A percentile compares a stretch with the other conserved stretches of the same genome.
These are phyloP conservation scores for Balearica regulorum DNA, from an alignment of 2,797 vertebrate genomes.

Conservation along the genomic window DNA sequence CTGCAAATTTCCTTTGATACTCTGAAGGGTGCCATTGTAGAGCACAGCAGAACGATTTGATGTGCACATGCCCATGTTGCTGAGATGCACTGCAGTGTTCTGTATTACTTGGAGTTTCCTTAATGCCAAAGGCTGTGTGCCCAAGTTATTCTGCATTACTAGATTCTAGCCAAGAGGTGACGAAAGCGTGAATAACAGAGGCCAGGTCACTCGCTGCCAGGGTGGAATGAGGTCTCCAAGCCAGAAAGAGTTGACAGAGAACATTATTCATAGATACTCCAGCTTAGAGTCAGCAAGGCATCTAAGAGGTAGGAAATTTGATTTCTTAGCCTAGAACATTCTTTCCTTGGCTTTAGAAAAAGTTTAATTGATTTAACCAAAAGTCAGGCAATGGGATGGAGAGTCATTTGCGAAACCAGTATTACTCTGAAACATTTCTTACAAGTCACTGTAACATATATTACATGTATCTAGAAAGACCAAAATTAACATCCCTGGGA, in stretches of 20 bases:
- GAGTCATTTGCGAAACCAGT: neutral
- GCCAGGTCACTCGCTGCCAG: neutral
- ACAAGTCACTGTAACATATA: neutral
- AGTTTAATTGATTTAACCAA: neutral
- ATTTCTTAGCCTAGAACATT: slow-evolving; percentile 11
- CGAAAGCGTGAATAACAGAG: neutral
- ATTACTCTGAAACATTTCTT: neutral
- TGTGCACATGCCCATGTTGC: neutral
- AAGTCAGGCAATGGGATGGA: neutral
- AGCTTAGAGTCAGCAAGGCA: neutral
- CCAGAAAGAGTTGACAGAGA: neutral
- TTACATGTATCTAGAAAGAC: neutral
- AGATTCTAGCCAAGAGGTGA: slow-evolving; percentile 20
- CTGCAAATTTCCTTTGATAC: neutral
- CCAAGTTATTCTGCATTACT: neutral
- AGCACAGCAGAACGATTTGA: neutral
- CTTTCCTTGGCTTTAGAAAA: neutral
- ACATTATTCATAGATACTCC: neutral
- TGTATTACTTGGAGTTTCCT: neutral
- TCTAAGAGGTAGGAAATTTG: neutral
- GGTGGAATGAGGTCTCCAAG: neutral
- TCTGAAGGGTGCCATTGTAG: neutral
- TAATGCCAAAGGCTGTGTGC: neutral
- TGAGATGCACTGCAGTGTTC: neutral
- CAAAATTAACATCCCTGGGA: neutral